Evolutionary conservation across 2,797 vertebrate species (phyloP).

Genomic region (Hapalemur alaotrensis): DNA sequence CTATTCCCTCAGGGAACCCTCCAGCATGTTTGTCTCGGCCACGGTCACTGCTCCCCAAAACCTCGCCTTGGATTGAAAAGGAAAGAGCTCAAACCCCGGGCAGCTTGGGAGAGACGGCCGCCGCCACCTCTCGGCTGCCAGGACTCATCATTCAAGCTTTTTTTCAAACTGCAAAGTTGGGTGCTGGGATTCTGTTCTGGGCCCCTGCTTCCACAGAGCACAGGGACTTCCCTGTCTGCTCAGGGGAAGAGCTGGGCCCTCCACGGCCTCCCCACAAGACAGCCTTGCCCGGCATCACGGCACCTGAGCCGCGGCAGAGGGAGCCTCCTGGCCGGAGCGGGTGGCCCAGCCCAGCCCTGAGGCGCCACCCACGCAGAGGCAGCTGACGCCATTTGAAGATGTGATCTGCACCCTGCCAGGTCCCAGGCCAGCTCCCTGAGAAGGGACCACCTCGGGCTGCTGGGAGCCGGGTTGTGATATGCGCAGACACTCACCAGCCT

Average conservation of each 20-base stretch:
- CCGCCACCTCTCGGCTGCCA: background rate
- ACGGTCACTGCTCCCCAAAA: too few species aligned
- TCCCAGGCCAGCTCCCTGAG: background rate
- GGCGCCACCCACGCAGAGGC: background rate
- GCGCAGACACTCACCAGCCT: constrained; percentile 90
- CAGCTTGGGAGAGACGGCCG: background rate
- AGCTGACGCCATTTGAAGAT: background rate
- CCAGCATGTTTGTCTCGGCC: background rate
- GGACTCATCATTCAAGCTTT: background rate
- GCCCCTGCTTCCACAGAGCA: accelerated
- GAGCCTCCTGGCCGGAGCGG: background rate
- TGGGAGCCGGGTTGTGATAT: too few species aligned
- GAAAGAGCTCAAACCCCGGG: background rate
- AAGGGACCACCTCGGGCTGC: background rate
- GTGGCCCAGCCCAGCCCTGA: too few species aligned
- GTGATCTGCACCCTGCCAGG: background rate
- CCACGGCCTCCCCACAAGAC: too few species aligned
- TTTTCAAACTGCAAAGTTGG: too few species aligned
- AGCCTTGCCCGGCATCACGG: background rate
- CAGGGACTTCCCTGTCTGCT: background rate
- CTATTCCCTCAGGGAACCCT: background rate
- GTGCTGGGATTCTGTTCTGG: too few species aligned
- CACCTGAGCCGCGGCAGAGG: background rate
- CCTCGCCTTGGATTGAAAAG: too few species aligned
- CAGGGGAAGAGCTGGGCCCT: background rate